Conservation (phyloP, 2,797 vertebrate species). For the Nyctalus aviator region DNA sequence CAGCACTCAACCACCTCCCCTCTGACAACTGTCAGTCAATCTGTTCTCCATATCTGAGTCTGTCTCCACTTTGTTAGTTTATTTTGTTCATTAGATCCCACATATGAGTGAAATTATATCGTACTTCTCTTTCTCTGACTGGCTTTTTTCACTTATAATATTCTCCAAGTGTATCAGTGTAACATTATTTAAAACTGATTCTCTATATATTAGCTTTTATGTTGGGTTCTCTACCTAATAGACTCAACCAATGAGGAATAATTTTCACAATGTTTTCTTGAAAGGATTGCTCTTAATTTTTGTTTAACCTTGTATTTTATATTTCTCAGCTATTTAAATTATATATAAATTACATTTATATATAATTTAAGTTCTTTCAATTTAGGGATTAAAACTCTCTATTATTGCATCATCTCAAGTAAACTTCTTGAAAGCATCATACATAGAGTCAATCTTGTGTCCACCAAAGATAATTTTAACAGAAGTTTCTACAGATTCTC, state of each 20-base stretch:
- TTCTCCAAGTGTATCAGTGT: not conserved
- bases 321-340: not conserved
- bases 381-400: not conserved
- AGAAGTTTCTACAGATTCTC: not conserved
- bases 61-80: not conserved
- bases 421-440: not conserved
- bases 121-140: not conserved
- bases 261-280: not conserved
- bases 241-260: not conserved
- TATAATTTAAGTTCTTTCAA: not conserved
- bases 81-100: not conserved
- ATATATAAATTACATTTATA: not conserved
- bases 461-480: not conserved
- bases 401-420: not conserved
- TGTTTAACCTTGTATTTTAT: not conserved
- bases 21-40: not conserved
- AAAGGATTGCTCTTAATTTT: not conserved
- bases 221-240: not conserved
- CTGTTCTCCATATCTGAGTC: not conserved
- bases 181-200: not conserved
- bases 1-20: not conserved
- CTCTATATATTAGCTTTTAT: not conserved
- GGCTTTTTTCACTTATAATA: not conserved
- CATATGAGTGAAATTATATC: not conserved
- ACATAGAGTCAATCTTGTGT: not conserved